These are phyloP conservation scores for Asobara japonica DNA, from an alignment of 1,140 invertebrate species.

Conservation along the genomic window DNA sequence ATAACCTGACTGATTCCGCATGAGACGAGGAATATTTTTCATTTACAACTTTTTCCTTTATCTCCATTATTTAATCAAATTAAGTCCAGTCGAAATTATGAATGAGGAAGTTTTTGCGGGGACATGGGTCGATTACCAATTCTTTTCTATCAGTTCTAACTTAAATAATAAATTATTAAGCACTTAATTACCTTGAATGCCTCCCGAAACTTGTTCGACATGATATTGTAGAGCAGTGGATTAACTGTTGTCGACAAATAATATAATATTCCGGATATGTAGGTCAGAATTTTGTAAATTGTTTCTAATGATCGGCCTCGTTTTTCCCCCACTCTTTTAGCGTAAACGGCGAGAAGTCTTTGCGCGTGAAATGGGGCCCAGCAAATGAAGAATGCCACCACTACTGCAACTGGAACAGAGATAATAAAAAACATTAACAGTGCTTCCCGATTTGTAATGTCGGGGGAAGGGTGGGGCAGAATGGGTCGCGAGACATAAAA, in stretches of 20 bases:
- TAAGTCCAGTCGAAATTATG: too few species aligned
- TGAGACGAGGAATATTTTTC: too few species aligned
- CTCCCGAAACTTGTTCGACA: constrained; percentile 87
- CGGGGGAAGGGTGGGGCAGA: too few species aligned
- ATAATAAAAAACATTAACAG: too few species aligned
- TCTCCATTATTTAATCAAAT: too few species aligned
- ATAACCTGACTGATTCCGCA: too few species aligned
- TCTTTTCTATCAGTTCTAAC: too few species aligned
- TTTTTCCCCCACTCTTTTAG: constrained; percentile 56
- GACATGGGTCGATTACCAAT: too few species aligned
- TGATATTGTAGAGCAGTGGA: constrained; percentile 86
- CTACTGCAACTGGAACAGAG: constrained; percentile 96
- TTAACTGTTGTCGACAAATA: constrained; percentile 82
- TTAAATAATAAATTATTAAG: background rate
- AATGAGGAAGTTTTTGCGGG: too few species aligned
- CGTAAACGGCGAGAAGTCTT: constrained; percentile 79
- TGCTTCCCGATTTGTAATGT: too few species aligned
- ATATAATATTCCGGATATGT: constrained; percentile 77
- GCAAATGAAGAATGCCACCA: constrained; percentile 93
- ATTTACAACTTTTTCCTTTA: too few species aligned
- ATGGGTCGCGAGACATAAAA: too few species aligned
- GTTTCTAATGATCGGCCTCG: constrained; percentile 53
- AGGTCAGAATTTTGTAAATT: constrained; percentile 73
- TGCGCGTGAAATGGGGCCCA: constrained; percentile 96
- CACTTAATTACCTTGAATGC: constrained; percentile 78